A percentile compares a stretch with the other conserved stretches of the same genome.
Evolutionary conservation across 92 coral and sea anemone species (phyloP).

Genomic region (Parazoanthus swiftii): DNA sequence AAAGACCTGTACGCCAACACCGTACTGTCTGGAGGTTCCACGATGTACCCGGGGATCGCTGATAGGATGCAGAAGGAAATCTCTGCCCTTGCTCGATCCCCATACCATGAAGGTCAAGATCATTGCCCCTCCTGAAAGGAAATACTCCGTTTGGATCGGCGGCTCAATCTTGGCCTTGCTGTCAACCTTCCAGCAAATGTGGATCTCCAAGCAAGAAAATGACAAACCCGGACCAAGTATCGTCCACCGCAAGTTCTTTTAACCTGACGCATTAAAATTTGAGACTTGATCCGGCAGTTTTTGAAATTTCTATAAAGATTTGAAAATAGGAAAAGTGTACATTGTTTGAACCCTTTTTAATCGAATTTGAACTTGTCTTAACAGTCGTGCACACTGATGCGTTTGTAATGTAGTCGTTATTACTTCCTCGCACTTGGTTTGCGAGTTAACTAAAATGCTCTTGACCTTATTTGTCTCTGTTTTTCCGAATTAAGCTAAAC

Average conservation of each 20-base stretch:
- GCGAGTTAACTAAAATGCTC: neutral
- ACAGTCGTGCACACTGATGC: neutral
- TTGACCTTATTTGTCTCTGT: neutral
- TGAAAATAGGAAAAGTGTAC: neutral
- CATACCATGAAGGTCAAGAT: conserved; percentile 82
- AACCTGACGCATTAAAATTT: conserved; percentile 2
- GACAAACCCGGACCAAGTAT: conserved; percentile 75
- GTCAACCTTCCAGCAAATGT: conserved; percentile 77
- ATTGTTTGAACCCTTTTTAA: neutral
- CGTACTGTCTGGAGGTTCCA: conserved; percentile 66
- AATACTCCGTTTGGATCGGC: conserved; percentile 85
- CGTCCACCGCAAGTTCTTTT: conserved; percentile 73
- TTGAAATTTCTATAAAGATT: too few relatives aligned
- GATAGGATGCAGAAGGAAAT: too few relatives aligned
- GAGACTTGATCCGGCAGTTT: neutral
- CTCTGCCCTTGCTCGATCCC: conserved; percentile 59
- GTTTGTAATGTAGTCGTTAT: neutral
- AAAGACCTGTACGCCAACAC: too few relatives aligned
- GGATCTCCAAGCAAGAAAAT: conserved; percentile 74
- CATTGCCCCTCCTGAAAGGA: conserved; percentile 82
- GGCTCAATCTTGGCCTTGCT: conserved; percentile 81
- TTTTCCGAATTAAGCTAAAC: too few relatives aligned
- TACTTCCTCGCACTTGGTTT: neutral
- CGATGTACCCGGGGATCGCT: conserved; percentile 89
- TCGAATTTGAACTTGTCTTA: neutral